Evolutionary conservation across 1,140 invertebrate genomes (phyloP).

Genomic region (Drosophila punjabiensis): DNA sequence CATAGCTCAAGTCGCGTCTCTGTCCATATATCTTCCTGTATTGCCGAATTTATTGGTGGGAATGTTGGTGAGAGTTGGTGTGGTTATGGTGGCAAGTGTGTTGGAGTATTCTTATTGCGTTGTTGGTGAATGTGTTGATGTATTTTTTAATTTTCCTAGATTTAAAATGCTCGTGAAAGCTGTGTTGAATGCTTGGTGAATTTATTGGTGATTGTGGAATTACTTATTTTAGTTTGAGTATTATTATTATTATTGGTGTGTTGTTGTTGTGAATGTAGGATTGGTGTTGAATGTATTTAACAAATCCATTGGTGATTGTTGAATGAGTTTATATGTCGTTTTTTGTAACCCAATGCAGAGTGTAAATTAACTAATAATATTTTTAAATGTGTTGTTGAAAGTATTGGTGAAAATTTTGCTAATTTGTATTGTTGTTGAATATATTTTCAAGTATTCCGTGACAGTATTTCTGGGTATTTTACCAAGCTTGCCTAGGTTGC

Average conservation of each 20-base stretch:
- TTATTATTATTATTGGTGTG: too few species aligned
- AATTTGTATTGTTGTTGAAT: neutral
- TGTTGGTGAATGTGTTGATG: constrained; percentile 1
- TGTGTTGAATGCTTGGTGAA: neutral
- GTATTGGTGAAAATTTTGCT: neutral
- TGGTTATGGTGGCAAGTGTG: neutral
- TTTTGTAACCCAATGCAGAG: too few species aligned
- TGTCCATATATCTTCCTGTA: constrained; percentile 14
- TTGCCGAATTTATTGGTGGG: constrained; percentile 15
- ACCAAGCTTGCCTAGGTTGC: too few species aligned
- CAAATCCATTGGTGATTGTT: neutral
- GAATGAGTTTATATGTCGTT: too few species aligned
- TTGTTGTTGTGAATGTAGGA: neutral
- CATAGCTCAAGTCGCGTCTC: constrained; percentile 39
- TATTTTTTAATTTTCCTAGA: neutral
- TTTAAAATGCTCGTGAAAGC: neutral
- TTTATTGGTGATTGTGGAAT: neutral
- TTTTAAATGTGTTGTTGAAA: neutral
- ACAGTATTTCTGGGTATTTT: neutral
- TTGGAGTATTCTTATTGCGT: neutral
- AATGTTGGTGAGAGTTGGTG: constrained; percentile 6
- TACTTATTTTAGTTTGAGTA: neutral
- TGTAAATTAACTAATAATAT: too few species aligned
- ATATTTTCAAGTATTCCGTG: neutral
- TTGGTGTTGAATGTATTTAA: too few species aligned